Evolutionary conservation across 2,113 vertebrate genomes (phyloP).

Genomic region (Sapajus apella): DNA sequence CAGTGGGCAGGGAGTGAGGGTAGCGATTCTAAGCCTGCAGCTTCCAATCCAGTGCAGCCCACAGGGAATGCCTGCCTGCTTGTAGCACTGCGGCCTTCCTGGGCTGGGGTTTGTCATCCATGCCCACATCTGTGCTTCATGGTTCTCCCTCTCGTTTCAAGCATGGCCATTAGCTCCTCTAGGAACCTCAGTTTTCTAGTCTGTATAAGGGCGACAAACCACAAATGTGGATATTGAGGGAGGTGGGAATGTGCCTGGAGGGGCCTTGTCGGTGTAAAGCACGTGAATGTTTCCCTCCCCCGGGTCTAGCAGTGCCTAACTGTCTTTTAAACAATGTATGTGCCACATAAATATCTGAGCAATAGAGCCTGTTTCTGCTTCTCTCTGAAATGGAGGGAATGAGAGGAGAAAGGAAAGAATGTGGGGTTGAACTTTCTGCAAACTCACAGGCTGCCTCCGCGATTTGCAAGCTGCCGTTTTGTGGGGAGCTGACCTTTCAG

Average conservation of each 20-base stretch:
- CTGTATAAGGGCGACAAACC: accelerated
- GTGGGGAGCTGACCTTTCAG: background rate
- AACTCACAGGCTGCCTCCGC: accelerated
- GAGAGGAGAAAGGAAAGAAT: background rate
- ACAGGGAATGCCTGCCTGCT: accelerated
- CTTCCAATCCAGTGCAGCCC: accelerated
- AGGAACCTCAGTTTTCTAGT: accelerated
- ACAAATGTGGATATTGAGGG: accelerated
- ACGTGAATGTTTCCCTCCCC: accelerated
- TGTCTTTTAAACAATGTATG: accelerated
- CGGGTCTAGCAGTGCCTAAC: accelerated
- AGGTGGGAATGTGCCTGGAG: accelerated
- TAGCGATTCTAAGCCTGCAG: accelerated
- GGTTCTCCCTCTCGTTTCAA: accelerated
- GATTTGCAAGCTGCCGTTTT: accelerated
- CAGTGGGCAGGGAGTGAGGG: accelerated
- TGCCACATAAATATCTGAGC: accelerated
- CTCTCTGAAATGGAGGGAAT: background rate
- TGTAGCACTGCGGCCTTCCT: background rate
- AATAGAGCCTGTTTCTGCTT: background rate
- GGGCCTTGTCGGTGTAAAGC: no score
- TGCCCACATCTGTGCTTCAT: accelerated
- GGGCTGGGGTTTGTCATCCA: background rate
- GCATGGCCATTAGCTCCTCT: background rate
- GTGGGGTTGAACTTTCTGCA: background rate